phyloP scores from a whole-genome alignment of 2,888 invertebrate genomes.

The Aphodius granarius region DNA sequence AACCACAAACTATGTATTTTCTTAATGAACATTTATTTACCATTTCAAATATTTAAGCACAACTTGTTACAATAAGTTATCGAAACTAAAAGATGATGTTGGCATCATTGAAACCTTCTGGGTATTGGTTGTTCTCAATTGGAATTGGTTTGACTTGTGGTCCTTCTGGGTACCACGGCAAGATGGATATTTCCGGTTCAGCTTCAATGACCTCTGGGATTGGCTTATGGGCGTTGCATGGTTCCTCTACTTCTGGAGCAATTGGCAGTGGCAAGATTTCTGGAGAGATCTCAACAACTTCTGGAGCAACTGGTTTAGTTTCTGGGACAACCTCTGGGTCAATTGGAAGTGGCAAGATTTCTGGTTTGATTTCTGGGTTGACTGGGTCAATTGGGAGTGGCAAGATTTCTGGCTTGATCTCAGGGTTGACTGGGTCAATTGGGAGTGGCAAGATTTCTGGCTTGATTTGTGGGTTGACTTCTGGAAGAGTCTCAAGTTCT shows the following conservation, averaged over 20 bases:
- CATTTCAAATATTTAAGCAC: not conserved
- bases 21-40: not conserved
- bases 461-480: not conserved
- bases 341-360: not conserved
- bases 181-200: not conserved
- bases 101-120: not conserved
- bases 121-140: conserved; percentile 2
- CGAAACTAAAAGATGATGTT: conserved; percentile 7
- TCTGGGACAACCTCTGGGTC: conserved; percentile 9
- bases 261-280: not conserved
- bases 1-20: not conserved
- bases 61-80: not conserved
- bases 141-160: not conserved
- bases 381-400: not conserved
- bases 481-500: not conserved
- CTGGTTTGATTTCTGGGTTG: not conserved
- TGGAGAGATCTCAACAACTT: conserved; percentile 1
- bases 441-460: not conserved
- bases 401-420: too few relatives aligned
- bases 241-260: not conserved
- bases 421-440: conserved; percentile 5
- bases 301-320: conserved; percentile 2
- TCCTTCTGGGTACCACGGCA: not conserved
- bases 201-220: not conserved
- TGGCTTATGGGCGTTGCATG: not conserved